Conservation (phyloP, 1,140 invertebrate species). For the Himalopsyche phryganea region DNA sequence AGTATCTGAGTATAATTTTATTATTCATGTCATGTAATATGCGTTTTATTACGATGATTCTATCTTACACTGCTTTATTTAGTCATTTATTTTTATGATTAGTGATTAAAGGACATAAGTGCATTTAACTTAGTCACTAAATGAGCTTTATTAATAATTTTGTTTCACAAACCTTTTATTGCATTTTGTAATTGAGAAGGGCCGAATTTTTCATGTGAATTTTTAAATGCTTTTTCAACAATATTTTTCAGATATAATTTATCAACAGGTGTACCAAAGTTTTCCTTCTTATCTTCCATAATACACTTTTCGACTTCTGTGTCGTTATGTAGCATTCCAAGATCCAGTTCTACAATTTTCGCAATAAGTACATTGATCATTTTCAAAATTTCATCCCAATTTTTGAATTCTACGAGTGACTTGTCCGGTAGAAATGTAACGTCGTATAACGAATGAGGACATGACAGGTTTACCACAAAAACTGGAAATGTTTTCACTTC, state of each 20-base stretch:
- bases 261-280: background rate
- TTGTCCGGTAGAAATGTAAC: conserved; percentile 53
- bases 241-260: too few relatives aligned
- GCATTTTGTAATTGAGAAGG: conserved; percentile 36
- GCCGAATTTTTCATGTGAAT: conserved; percentile 26
- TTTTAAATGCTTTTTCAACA: conserved; percentile 1
- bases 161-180: conserved; percentile 36
- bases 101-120: too few relatives aligned
- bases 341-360: conserved; percentile 25
- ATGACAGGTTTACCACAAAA: conserved; percentile 55
- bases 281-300: conserved; percentile 2
- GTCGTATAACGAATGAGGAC: conserved; percentile 52
- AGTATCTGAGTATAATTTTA: too few relatives aligned
- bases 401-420: conserved; percentile 54
- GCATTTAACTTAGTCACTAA: too few relatives aligned
- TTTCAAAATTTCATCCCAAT: conserved; percentile 48
- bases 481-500: conserved; percentile 45
- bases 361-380: conserved; percentile 46
- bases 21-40: too few relatives aligned
- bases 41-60: too few relatives aligned
- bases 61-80: too few relatives aligned
- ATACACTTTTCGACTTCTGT: background rate
- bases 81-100: too few relatives aligned
- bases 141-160: too few relatives aligned
- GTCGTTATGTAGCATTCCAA: background rate